A percentile compares a stretch with the other conserved stretches of the same genome.
phyloP scores from a whole-genome alignment of 2,113 vertebrate species.

The Toxotes chatareus region DNA sequence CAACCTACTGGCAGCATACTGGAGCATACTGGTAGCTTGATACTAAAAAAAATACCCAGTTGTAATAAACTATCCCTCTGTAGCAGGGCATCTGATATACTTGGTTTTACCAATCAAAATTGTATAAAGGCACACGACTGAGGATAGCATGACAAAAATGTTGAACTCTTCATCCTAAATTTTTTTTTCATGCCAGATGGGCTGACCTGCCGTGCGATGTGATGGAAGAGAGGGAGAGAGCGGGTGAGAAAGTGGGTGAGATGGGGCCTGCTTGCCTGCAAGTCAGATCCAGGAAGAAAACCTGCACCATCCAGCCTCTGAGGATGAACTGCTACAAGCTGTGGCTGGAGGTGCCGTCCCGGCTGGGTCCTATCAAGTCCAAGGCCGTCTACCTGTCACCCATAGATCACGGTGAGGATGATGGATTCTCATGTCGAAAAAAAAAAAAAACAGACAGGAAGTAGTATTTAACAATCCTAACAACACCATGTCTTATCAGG shows the following conservation, averaged over 20 bases:
- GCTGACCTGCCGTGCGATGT: constrained; percentile 84
- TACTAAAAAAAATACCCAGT: too few relatives aligned
- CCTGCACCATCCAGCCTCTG: constrained; percentile 88
- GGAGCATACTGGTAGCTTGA: too few relatives aligned
- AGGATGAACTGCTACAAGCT: constrained; percentile 92
- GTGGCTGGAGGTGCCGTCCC: constrained; percentile 89
- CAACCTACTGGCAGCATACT: too few relatives aligned
- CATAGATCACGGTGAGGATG: constrained; percentile 88
- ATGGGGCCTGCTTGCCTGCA: constrained; percentile 76
- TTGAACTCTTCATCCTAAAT: background rate
- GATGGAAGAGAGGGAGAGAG: constrained; percentile 76
- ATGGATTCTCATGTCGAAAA: background rate
- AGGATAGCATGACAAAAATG: too few relatives aligned
- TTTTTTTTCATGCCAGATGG: constrained; percentile 51
- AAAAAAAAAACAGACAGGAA: background rate
- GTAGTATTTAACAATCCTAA: background rate
- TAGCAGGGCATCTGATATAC: too few relatives aligned
- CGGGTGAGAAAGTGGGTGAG: constrained; percentile 72
- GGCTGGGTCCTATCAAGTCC: constrained; percentile 85
- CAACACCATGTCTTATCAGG: too few relatives aligned
- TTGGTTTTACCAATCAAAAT: too few relatives aligned
- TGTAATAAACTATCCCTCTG: too few relatives aligned
- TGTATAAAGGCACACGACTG: too few relatives aligned
- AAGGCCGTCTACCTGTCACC: constrained; percentile 88
- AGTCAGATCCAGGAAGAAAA: constrained; percentile 48